Conservation (phyloP, 2,888 invertebrate genomes). For the Tenthredo distinguenda region DNA sequence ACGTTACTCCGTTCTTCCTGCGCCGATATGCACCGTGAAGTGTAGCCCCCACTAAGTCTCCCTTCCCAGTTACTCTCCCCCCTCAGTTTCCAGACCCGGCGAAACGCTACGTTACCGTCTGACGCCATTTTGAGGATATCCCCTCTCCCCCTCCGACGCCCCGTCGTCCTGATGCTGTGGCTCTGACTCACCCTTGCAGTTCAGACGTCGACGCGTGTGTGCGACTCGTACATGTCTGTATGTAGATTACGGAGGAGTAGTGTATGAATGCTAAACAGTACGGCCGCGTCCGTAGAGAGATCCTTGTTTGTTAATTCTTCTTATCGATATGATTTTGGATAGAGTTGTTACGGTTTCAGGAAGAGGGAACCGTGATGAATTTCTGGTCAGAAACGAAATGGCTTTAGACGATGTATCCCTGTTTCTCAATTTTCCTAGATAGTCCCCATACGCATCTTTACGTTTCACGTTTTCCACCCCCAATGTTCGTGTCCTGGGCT, state of each 20-base stretch:
- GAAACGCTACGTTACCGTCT: not conserved
- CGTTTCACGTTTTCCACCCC: not conserved
- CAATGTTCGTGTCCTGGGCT: not conserved
- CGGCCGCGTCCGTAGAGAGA: not conserved
- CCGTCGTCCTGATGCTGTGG: not conserved
- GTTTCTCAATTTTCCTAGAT: not conserved
- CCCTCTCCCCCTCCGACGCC: not conserved
- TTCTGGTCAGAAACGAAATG: not conserved
- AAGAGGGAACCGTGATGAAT: not conserved
- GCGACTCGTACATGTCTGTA: not conserved
- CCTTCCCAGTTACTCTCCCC: conserved; percentile 22
- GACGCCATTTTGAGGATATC: conserved; percentile 48
- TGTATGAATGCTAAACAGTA: not conserved
- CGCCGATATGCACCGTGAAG: conserved; percentile 48
- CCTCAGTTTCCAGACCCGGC: not conserved
- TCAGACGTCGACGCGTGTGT: conserved; percentile 17
- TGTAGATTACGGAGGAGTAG: not conserved
- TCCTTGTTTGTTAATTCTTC: conserved; percentile 16
- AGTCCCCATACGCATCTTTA: not conserved
- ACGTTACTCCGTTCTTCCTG: conserved; percentile 40
- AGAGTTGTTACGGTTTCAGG: not conserved
- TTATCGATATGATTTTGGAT: not conserved
- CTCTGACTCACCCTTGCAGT: conserved; percentile 47
- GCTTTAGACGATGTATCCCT: not conserved
- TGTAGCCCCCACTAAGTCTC: conserved; percentile 24